Evolutionary conservation across 2,888 invertebrate species (phyloP).

Genomic region (Pristionchus exspectatus): DNA sequence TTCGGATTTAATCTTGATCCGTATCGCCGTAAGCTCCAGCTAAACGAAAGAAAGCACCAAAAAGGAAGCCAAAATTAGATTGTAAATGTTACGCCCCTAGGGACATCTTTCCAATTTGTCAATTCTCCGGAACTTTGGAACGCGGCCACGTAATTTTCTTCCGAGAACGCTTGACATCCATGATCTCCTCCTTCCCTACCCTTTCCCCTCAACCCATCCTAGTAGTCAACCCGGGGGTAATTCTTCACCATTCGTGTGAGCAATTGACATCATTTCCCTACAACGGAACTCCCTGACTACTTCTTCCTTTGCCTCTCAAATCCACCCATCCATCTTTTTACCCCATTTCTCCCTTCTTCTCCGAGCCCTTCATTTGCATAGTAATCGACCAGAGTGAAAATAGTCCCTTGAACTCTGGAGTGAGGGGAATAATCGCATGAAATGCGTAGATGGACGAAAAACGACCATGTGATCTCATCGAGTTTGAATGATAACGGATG

Average conservation of each 20-base stretch:
- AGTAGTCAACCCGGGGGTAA: slow-evolving; percentile 34
- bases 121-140: background rate
- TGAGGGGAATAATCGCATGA: background rate
- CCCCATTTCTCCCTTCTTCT: background rate
- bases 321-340: slow-evolving; percentile 39
- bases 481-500: background rate
- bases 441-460: background rate
- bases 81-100: background rate
- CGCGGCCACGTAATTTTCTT: background rate
- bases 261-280: slow-evolving; percentile 35
- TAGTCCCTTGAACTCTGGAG: slow-evolving; percentile 23
- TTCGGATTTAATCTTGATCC: background rate
- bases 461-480: background rate
- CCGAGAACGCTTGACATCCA: background rate
- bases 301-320: background rate
- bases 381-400: slow-evolving; percentile 14
- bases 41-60: background rate
- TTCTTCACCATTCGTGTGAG: slow-evolving; percentile 7
- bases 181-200: background rate
- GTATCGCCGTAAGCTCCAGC: background rate
- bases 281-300: slow-evolving; percentile 1
- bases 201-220: background rate
- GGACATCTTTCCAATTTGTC: slow-evolving; percentile 8
- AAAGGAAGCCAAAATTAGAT: background rate
- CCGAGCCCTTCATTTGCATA: slow-evolving; percentile 26